Conservation (phyloP, 2,797 vertebrate genomes). For the Halcyon smyrnensis region DNA sequence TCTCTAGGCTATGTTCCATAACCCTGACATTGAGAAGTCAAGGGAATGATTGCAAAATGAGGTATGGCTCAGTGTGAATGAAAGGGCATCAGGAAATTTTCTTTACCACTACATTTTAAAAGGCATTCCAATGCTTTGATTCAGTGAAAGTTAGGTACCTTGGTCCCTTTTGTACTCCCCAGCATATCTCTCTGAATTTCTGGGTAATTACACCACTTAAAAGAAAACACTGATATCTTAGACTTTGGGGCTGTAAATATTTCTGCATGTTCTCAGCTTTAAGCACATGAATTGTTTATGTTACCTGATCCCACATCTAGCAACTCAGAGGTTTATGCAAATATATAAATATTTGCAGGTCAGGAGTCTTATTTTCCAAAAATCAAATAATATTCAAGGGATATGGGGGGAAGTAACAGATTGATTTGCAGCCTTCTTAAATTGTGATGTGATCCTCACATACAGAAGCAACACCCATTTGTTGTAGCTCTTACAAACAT, state of each 20-base stretch:
- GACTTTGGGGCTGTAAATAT: neutral
- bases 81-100: neutral
- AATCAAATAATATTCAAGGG: neutral
- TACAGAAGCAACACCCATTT: neutral
- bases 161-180: neutral
- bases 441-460: neutral
- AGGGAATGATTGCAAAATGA: neutral
- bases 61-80: neutral
- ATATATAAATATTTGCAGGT: neutral
- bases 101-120: neutral
- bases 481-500: neutral
- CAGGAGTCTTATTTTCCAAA: neutral
- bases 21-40: neutral
- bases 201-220: neutral
- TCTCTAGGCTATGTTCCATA: neutral
- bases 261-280: neutral
- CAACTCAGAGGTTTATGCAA: neutral
- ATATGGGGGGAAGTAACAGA: rapidly evolving
- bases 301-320: neutral
- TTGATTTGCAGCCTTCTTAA: neutral
- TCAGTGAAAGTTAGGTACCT: neutral
- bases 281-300: neutral
- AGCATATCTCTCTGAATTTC: neutral
- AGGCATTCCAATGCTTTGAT: neutral
- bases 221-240: neutral